Conservation (phyloP, 2,888 invertebrate genomes). For the Therioaphis trifolii region DNA sequence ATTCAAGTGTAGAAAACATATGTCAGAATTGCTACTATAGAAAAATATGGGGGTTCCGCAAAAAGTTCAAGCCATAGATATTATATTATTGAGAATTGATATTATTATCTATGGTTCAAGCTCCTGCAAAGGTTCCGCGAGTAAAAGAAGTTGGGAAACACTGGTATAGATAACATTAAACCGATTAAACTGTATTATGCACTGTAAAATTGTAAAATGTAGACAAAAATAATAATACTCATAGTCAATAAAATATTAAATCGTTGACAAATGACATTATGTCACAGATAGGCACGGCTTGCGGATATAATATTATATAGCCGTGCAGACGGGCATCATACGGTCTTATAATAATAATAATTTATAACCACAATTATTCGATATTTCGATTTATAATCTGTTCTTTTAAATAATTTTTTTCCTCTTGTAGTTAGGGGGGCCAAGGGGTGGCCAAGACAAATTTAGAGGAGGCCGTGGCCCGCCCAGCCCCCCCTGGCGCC, state of each 20-base stretch:
- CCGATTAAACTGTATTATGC: conserved; percentile 1
- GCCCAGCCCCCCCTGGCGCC: neutral
- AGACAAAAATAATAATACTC: conserved; percentile 20
- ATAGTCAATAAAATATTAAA: neutral
- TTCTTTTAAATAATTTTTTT: neutral
- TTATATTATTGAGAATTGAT: too few relatives aligned
- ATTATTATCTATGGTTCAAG: too few relatives aligned
- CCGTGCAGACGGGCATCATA: neutral
- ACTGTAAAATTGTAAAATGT: conserved; percentile 23
- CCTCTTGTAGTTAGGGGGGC: too few relatives aligned
- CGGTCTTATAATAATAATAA: conserved; percentile 14
- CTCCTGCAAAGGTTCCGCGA: too few relatives aligned
- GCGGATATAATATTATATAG: neutral
- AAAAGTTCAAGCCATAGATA: too few relatives aligned
- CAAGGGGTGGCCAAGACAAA: neutral
- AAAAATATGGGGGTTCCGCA: too few relatives aligned
- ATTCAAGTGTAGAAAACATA: too few relatives aligned
- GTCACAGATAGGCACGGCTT: neutral
- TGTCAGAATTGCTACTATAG: too few relatives aligned
- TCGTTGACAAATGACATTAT: neutral
- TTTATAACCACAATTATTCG: conserved; percentile 17
- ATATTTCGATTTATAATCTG: neutral
- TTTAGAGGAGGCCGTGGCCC: neutral
- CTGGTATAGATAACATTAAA: conserved; percentile 19
- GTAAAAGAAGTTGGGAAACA: too few relatives aligned